phyloP scores from a whole-genome alignment of 2,888 invertebrate species.

The Priocnemis perturbator region DNA sequence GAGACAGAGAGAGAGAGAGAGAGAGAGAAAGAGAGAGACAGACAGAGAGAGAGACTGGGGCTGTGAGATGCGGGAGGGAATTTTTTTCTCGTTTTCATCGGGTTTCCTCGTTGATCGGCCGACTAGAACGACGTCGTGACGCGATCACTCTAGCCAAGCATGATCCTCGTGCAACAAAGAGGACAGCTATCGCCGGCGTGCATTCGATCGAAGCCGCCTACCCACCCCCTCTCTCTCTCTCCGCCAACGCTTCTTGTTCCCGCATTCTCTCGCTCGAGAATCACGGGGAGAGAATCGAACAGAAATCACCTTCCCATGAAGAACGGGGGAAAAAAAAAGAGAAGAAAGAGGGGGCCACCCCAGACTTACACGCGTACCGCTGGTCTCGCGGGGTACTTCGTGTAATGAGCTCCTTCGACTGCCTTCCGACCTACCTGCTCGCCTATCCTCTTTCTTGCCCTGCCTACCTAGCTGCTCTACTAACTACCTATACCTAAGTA shows the following conservation, averaged over 20 bases:
- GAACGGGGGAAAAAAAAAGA: too few species aligned
- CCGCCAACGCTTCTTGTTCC: slow-evolving; percentile 14
- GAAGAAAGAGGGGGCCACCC: slow-evolving; percentile 48
- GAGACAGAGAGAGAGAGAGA: not conserved
- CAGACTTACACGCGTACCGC: slow-evolving; percentile 11
- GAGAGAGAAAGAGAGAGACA: not conserved
- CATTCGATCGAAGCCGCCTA: not conserved
- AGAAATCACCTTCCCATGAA: slow-evolving; percentile 61
- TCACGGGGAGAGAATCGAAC: slow-evolving; percentile 51
- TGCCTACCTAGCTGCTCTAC: not conserved
- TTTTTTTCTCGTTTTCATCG: slow-evolving; percentile 29
- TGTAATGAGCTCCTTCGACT: not conserved
- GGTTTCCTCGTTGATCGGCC: slow-evolving; percentile 24
- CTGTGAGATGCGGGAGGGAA: not conserved
- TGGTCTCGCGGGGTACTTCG: not conserved
- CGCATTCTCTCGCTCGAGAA: slow-evolving; percentile 41
- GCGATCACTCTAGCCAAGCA: slow-evolving; percentile 17
- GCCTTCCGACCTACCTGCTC: not conserved
- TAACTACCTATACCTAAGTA: slow-evolving; percentile 6
- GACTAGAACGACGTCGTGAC: slow-evolving; percentile 10
- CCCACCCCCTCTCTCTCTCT: not conserved
- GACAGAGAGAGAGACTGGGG: not conserved
- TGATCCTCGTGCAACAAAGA: slow-evolving; percentile 3
- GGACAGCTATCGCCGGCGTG: not conserved
- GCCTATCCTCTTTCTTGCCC: slow-evolving; percentile 6